These are phyloP conservation scores for Netelia fuscicornis DNA, from an alignment of 2,888 invertebrate species.

Conservation along the genomic window DNA sequence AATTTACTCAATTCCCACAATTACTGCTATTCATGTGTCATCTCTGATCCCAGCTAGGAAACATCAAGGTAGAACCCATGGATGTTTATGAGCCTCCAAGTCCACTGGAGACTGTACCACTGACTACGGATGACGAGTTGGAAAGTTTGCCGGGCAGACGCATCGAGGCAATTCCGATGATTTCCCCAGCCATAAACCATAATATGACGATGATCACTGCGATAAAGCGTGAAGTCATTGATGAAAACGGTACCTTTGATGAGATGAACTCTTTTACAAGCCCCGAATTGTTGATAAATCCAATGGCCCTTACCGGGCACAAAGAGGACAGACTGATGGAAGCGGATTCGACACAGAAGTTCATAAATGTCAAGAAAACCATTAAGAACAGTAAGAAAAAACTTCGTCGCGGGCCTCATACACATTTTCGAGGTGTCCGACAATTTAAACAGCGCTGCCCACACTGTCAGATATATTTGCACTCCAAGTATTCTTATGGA, in stretches of 20 bases:
- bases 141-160: conserved; percentile 73
- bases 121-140: conserved; percentile 77
- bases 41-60: conserved; percentile 83
- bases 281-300: conserved; percentile 78
- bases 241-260: conserved; percentile 67
- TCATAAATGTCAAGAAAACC: conserved; percentile 42
- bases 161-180: conserved; percentile 81
- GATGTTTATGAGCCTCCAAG: conserved; percentile 81
- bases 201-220: conserved; percentile 55
- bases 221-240: conserved; percentile 85
- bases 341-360: conserved; percentile 80
- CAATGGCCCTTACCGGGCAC: conserved; percentile 72
- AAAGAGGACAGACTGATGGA: conserved; percentile 78
- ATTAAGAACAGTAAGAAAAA: conserved; percentile 72
- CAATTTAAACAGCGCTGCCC: conserved; percentile 79
- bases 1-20: not conserved
- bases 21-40: not conserved
- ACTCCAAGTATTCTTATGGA: conserved; percentile 79
- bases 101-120: conserved; percentile 73
- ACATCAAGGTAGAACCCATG: conserved; percentile 87
- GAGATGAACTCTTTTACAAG: conserved; percentile 76
- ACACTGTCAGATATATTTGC: conserved; percentile 80
- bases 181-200: not conserved
- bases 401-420: conserved; percentile 77
- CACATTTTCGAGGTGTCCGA: conserved; percentile 79